These are phyloP conservation scores for Mystacornis crossleyi DNA, from an alignment of 2,113 vertebrate genomes.

Conservation along the genomic window DNA sequence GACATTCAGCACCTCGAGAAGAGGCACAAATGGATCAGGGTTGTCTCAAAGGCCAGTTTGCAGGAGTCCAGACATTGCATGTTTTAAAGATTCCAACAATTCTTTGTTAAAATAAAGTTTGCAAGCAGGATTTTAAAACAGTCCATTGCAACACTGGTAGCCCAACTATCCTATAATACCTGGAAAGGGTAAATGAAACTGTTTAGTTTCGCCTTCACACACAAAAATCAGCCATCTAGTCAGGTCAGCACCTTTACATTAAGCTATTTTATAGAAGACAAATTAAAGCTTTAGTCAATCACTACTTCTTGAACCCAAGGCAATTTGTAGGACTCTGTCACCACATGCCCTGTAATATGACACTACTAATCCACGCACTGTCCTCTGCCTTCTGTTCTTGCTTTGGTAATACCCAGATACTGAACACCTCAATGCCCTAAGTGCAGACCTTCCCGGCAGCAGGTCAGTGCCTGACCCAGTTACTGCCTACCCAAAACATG, in stretches of 20 bases:
- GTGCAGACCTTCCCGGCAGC: background rate
- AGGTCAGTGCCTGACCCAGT: background rate
- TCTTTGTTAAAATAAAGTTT: background rate
- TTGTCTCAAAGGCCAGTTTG: background rate
- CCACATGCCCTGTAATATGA: background rate
- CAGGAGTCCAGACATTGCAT: background rate
- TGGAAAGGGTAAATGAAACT: background rate
- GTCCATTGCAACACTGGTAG: background rate
- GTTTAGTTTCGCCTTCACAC: background rate
- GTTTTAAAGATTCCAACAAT: background rate
- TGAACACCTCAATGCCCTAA: background rate
- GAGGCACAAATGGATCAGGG: background rate
- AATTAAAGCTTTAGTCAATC: background rate
- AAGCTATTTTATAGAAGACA: background rate
- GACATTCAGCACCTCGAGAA: background rate
- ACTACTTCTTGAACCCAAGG: background rate
- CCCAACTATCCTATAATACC: background rate
- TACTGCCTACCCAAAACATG: background rate
- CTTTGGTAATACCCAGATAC: background rate
- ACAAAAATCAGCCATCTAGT: background rate
- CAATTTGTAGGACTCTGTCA: background rate
- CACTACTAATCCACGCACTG: background rate
- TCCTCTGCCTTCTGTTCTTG: background rate
- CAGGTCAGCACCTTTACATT: background rate
- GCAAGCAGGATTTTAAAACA: background rate